Base-by-base conservation (phyloP, 1,140 invertebrate species). In the Leptoteleia sp. region DNA sequence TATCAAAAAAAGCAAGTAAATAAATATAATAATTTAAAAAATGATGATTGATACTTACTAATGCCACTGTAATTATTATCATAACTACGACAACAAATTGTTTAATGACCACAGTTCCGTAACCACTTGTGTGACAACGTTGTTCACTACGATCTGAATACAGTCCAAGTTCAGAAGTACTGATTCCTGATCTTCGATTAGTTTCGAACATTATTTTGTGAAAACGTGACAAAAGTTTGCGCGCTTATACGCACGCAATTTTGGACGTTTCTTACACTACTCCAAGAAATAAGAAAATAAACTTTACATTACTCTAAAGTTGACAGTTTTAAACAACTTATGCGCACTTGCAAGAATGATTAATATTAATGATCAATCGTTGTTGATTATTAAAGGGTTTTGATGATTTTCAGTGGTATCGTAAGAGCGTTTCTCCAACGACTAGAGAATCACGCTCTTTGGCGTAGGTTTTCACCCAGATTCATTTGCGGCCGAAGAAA, bases 91-190 rank as follows among this genome's bases (percentile, higher is more conserved):
- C 85, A 3, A 84, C 86, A 65, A 87, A 76, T 62, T 79, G 64
- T 65, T 89, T 89, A 17, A 81, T 76, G 1, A 85, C 72, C 1
- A 85, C 67, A 9, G 80, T 75, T 31, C 83, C 79, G 83, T 86
- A 83, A 19, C 80, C 82, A 70, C 50, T 88, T 15, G 68, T 84
- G 37, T 76, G 82, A 54, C 88, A 85, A 45, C 76, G 80, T 76
- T 47, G 54, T 17, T 89, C 86, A 25, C 71, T 76, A 16, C 84
- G 83, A 83, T 89, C 88, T 7, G 87, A 88, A 59, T 89, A 89
- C 16, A 89, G 80, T 50, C 88, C 88, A 61, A 89, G 84, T 72
- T 89, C 88, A 3, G 88, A 89, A 27, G 84, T 88, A 73, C 85
- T 89, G 42, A 88, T 88, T 40, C 82, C 86, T 3, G 86, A 88